These are phyloP conservation scores for Proales similis DNA, from an alignment of 1,140 invertebrate species.

Conservation along the genomic window DNA sequence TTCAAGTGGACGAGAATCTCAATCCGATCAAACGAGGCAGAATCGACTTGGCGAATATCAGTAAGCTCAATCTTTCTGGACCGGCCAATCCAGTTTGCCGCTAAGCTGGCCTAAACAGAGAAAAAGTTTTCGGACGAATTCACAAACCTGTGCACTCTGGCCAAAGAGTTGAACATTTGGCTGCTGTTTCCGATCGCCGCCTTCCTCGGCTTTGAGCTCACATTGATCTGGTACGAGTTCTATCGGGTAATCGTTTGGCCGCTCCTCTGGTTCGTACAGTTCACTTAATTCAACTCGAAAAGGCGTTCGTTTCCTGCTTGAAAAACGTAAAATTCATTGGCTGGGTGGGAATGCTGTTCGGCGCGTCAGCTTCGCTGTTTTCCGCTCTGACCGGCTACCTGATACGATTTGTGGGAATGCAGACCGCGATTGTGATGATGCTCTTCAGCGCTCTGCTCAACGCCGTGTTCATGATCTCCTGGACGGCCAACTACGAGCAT, in stretches of 20 bases:
- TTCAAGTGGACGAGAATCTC: slow-evolving; percentile 28
- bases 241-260: slow-evolving; percentile 8
- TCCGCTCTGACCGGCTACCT: neutral
- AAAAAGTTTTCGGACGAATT: slow-evolving; percentile 27
- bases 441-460: slow-evolving; percentile 20
- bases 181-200: slow-evolving; percentile 12
- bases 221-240: slow-evolving; percentile 31
- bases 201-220: slow-evolving; percentile 22
- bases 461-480: slow-evolving; percentile 30
- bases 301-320: slow-evolving; percentile 27
- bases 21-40: slow-evolving; percentile 5
- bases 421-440: slow-evolving; percentile 30
- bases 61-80: neutral
- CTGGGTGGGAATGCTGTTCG: slow-evolving; percentile 27
- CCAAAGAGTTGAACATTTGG: slow-evolving; percentile 31
- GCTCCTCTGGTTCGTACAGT: neutral
- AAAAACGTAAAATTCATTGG: slow-evolving; percentile 31
- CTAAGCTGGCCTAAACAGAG: too few species aligned
- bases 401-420: neutral
- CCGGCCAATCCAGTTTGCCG: neutral
- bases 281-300: neutral
- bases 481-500: slow-evolving; percentile 1
- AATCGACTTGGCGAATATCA: slow-evolving; percentile 8
- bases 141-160: slow-evolving; percentile 5
- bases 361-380: slow-evolving; percentile 18